Evolutionary conservation across 2,888 invertebrate species (phyloP).

Genomic region (Agrochola macilenta): DNA sequence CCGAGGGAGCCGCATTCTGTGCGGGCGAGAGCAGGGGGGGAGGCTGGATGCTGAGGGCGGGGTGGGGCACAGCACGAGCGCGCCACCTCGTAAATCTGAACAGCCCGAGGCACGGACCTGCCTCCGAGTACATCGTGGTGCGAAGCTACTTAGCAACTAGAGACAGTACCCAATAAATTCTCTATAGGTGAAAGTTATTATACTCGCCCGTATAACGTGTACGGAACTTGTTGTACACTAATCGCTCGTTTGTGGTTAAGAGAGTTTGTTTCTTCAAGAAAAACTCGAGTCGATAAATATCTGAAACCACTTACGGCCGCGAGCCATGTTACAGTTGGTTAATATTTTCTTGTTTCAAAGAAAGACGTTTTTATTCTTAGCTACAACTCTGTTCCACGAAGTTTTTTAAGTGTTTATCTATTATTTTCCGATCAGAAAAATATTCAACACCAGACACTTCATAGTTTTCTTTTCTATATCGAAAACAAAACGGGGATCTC

Average conservation of each 20-base stretch:
- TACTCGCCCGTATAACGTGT: conserved; percentile 66
- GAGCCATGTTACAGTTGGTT: conserved; percentile 37
- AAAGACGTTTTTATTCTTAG: conserved; percentile 16
- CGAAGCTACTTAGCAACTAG: conserved; percentile 77
- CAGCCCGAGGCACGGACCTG: conserved; percentile 77
- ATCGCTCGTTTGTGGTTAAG: conserved; percentile 68
- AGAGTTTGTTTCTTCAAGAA: conserved; percentile 62
- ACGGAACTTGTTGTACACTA: conserved; percentile 69
- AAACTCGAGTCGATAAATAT: conserved; percentile 61
- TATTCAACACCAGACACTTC: neutral
- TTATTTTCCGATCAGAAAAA: conserved; percentile 16
- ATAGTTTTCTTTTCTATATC: neutral
- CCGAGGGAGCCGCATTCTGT: conserved; percentile 74
- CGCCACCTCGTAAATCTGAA: conserved; percentile 84
- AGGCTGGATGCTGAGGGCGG: conserved; percentile 63
- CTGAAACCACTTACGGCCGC: conserved; percentile 48
- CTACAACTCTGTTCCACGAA: neutral
- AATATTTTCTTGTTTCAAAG: conserved; percentile 35
- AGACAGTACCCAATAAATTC: conserved; percentile 78
- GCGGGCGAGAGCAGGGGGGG: conserved; percentile 62
- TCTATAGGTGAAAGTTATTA: conserved; percentile 76
- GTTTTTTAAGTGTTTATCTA: conserved; percentile 22
- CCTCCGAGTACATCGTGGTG: conserved; percentile 70
- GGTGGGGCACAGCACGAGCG: conserved; percentile 79
- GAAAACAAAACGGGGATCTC: conserved; percentile 30